Conservation (phyloP, 2,113 vertebrate species). For the Dissostichus mawsoni region DNA sequence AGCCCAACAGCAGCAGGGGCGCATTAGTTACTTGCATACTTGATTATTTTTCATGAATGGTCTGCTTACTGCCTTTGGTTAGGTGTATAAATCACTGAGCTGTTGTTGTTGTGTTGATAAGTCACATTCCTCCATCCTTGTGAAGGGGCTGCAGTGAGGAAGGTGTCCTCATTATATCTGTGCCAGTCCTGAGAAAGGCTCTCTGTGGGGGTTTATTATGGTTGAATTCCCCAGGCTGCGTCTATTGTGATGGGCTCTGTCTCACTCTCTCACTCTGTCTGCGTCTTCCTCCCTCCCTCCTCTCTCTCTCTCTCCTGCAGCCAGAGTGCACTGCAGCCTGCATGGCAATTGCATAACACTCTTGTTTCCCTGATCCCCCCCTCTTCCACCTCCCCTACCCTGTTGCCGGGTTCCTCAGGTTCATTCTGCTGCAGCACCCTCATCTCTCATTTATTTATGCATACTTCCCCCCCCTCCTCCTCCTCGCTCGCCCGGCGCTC, state of each 20-base stretch:
- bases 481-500: not conserved
- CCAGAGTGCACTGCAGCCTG: conserved; percentile 71
- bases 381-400: conserved; percentile 10
- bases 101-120: conserved; percentile 29
- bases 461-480: conserved; percentile 20
- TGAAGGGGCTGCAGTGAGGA: conserved; percentile 36
- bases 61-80: not conserved
- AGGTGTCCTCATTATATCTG: conserved; percentile 54
- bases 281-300: not conserved
- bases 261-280: conserved; percentile 24
- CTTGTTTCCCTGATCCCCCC: conserved; percentile 40
- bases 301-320: conserved; percentile 35
- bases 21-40: conserved; percentile 24
- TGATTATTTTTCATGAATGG: conserved; percentile 26
- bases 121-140: conserved; percentile 61
- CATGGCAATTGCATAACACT: conserved; percentile 79
- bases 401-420: conserved; percentile 75
- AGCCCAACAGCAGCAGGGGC: conserved; percentile 27
- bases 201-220: conserved; percentile 63
- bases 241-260: conserved; percentile 67
- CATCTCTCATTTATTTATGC: conserved; percentile 65
- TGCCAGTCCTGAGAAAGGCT: conserved; percentile 35
- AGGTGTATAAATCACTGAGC: conserved; percentile 1
- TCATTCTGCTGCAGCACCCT: conserved; percentile 69
- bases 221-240: conserved; percentile 49